phyloP scores from a whole-genome alignment of 1,140 invertebrate species.

The Drosophila sulfurigaster region DNA sequence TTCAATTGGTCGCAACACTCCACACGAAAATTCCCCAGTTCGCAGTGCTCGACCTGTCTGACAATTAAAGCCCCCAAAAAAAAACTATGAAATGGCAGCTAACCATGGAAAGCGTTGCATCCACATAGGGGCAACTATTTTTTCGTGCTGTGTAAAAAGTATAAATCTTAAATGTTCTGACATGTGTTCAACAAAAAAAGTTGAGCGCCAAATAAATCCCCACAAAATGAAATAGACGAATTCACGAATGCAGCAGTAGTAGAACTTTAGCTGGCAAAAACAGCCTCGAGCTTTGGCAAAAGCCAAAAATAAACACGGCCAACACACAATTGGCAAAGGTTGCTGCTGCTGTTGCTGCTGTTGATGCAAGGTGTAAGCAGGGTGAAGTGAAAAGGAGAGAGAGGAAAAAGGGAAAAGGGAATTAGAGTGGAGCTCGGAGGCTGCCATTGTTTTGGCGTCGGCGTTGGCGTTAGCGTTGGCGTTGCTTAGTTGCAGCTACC shows the following conservation, averaged over 20 bases:
- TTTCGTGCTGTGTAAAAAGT: conserved; percentile 47
- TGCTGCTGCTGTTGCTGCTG: background rate
- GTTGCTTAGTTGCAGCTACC: conserved; percentile 65
- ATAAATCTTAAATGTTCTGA: conserved; percentile 79
- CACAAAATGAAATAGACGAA: conserved; percentile 39
- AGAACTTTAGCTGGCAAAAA: conserved; percentile 17
- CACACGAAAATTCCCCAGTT: conserved; percentile 7
- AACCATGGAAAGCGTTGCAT: conserved; percentile 73
- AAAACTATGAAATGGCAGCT: conserved; percentile 58
- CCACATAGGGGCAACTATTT: conserved; percentile 40
- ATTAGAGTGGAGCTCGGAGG: background rate
- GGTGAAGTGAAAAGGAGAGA: no score
- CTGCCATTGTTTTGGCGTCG: conserved; percentile 44
- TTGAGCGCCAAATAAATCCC: conserved; percentile 55
- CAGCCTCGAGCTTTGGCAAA: conserved; percentile 11
- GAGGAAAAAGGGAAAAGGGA: no score
- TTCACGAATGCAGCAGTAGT: conserved; percentile 9
- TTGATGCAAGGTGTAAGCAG: background rate
- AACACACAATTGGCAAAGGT: conserved; percentile 42
- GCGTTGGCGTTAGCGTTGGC: conserved; percentile 56
- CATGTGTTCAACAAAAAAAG: conserved; percentile 72
- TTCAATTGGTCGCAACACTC: conserved; percentile 55
- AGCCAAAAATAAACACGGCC: conserved; percentile 24
- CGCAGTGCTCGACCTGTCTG: conserved; percentile 22
- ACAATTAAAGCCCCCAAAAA: conserved; percentile 65